Evolutionary conservation across 2,113 vertebrate genomes (phyloP).

Genomic region (Fregetta grallaria): DNA sequence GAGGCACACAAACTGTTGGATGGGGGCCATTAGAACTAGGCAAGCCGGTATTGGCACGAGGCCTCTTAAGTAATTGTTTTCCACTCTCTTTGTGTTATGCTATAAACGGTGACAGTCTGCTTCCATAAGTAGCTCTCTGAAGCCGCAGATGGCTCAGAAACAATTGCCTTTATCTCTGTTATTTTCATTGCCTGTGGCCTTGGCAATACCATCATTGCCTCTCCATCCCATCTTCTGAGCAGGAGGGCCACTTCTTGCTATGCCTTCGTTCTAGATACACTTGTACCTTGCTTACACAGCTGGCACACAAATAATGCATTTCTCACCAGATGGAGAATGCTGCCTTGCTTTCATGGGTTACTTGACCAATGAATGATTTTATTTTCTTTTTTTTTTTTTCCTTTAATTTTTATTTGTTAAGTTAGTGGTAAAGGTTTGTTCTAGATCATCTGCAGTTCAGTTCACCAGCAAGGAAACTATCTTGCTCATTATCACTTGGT

Average conservation of each 20-base stretch:
- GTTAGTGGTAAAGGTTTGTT: neutral
- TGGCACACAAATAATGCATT: neutral
- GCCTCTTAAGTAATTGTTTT: neutral
- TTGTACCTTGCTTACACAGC: neutral
- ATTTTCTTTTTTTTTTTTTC: too few species aligned
- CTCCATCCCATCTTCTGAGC: neutral
- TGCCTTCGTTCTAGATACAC: neutral
- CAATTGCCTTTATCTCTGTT: neutral
- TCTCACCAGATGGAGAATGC: neutral
- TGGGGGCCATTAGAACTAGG: neutral
- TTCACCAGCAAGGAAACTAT: neutral
- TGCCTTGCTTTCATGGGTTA: neutral
- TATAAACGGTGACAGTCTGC: neutral
- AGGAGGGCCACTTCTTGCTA: neutral
- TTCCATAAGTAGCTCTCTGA: neutral
- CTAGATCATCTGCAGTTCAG: neutral
- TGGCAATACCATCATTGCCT: fast-evolving
- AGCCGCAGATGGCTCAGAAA: neutral
- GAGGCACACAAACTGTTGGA: neutral
- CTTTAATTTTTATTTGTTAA: neutral
- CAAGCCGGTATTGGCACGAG: neutral
- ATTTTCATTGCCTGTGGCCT: neutral
- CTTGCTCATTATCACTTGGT: neutral
- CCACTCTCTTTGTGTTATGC: neutral
- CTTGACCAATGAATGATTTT: neutral